Base-by-base conservation (phyloP, 92 coral and sea anemone genomes). In the Paramuricea clavata region DNA sequence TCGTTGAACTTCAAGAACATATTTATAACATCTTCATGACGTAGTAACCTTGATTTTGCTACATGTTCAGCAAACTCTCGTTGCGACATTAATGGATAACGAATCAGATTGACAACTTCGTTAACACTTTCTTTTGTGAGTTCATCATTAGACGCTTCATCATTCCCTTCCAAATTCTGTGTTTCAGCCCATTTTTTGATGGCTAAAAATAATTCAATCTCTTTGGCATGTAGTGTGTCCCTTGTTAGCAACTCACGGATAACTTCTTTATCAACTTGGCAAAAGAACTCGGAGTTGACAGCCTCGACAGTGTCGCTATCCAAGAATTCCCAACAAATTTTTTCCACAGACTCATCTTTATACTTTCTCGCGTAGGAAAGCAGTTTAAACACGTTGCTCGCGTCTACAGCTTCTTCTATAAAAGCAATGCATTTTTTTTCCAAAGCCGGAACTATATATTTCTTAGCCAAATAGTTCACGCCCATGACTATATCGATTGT, bases 191-290 rank as follows among this genome's bases (percentile, higher is more conserved):
- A 88, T 30, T 81, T 78, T 35, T 82, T 72, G 2, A 88, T 57
- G 12, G 91, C 91, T 23, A 88, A 67, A 42, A 88, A 88, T 39
- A 88, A 30, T 10, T 88, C 87, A 33, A 49, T 72, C 28, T 88
- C 91, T 49, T 73, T 88, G 23, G 81, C 86, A 61, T 88, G 87
- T 5, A 88, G 76, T 47, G 91, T 88, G 71, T 88, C 91, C 32
- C 91, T 85, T 31, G 33, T 82, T 33, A 88, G 80, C 16, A 88
- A 69, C 31, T 85, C 49, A 23, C 72, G 3, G 41, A 88, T 79
- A 0, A 81, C 74, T 35, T 82, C 87, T 54, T 74, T 85, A 81
- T 88, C 80, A 27, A 83, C 73, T 12, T 74, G 59, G 16, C 70
- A 76, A 54, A 85, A 85, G 41, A 34, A 49, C 34, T 52, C 39